Conservation (phyloP, 2,113 vertebrate genomes). For the Amphiprion ocellaris region DNA sequence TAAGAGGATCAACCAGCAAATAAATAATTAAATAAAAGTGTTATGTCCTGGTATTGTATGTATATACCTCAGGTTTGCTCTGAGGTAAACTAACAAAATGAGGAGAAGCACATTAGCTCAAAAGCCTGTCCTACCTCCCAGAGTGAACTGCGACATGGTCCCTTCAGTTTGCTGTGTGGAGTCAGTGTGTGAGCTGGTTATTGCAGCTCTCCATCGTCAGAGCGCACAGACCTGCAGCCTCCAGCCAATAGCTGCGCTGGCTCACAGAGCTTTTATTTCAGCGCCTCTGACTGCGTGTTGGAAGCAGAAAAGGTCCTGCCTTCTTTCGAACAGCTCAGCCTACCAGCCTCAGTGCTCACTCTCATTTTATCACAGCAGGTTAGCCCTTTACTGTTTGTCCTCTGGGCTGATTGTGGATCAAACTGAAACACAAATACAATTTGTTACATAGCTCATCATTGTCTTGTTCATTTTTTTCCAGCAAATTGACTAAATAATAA, state of each 20-base stretch:
- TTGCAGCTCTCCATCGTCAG: constrained; percentile 21
- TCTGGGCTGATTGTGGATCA: no score
- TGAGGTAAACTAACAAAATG: not conserved
- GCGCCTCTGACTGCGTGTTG: constrained; percentile 1
- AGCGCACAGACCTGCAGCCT: constrained; percentile 45
- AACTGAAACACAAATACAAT: no score
- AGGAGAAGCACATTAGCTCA: not conserved
- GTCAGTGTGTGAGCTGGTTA: constrained; percentile 38
- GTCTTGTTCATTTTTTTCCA: no score
- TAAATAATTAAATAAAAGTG: no score
- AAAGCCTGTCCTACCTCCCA: constrained; percentile 68
- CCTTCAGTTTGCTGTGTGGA: constrained; percentile 14
- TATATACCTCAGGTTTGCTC: no score
- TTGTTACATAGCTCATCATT: no score
- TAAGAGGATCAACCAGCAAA: no score
- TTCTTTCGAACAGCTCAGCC: not conserved
- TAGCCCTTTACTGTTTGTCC: no score
- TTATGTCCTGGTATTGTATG: no score
- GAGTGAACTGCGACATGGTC: constrained; percentile 71
- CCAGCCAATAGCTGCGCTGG: constrained; percentile 55
- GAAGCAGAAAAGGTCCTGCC: constrained; percentile 15
- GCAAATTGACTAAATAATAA: no score
- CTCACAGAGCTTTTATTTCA: constrained; percentile 37
- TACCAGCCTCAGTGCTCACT: no score
- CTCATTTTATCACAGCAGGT: no score